phyloP scores from a whole-genome alignment of 2,113 vertebrate species.

The Murina feae region DNA sequence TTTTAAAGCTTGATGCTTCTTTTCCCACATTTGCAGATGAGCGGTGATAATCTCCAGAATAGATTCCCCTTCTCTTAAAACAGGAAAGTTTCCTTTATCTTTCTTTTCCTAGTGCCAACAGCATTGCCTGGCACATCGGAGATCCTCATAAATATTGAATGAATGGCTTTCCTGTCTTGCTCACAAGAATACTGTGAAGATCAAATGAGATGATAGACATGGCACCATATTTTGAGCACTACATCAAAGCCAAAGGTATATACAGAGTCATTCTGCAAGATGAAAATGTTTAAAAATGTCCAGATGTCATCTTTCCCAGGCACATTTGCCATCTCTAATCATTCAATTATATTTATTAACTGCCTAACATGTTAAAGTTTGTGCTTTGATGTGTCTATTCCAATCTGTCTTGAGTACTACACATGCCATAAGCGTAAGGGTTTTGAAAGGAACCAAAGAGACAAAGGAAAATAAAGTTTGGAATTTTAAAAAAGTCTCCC shows the following conservation, averaged over 20 bases:
- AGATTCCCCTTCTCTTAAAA: background rate
- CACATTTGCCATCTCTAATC: background rate
- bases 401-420: background rate
- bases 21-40: background rate
- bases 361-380: background rate
- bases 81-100: background rate
- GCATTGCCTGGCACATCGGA: background rate
- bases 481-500: background rate
- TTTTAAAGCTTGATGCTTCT: background rate
- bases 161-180: background rate
- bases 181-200: background rate
- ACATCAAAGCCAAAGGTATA: background rate
- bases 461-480: background rate
- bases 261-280: background rate
- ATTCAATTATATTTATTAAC: background rate
- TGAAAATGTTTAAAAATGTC: background rate
- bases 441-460: background rate
- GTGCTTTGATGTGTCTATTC: background rate
- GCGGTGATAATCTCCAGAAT: background rate
- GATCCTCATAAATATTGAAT: conserved; percentile 5
- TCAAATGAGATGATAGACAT: conserved; percentile 1
- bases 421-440: background rate
- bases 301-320: background rate
- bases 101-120: background rate
- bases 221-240: background rate